Percentiles rank a stretch among this genome's conserved stretches.
Conservation (phyloP, 2,888 invertebrate species). For the Sepiola atlantica region DNA sequence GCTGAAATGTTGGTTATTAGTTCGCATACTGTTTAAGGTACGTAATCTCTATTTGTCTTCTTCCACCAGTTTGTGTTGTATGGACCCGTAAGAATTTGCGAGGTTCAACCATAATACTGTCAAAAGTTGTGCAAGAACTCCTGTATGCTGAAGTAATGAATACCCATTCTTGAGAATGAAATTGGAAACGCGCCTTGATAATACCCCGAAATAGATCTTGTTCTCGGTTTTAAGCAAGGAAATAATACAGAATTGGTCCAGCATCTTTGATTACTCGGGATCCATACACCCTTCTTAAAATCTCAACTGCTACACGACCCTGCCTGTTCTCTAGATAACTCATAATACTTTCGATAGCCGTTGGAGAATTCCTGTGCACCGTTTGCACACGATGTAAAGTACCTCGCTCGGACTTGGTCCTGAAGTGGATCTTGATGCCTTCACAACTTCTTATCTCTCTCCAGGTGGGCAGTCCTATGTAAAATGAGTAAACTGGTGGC, state of each 20-base stretch:
- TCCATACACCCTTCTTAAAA: background rate
- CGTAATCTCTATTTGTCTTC: too few species aligned
- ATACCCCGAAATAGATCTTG: background rate
- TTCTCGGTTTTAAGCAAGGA: background rate
- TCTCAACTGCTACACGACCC: background rate
- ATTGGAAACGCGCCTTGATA: background rate
- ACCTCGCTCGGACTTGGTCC: too few species aligned
- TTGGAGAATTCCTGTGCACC: too few species aligned
- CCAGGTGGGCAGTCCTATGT: background rate
- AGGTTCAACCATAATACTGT: too few species aligned
- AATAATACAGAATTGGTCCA: background rate
- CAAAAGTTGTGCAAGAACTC: background rate
- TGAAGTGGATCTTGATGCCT: background rate
- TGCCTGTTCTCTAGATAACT: background rate
- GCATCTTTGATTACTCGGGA: background rate
- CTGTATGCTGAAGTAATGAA: background rate
- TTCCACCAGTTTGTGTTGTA: too few species aligned
- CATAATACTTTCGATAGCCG: background rate
- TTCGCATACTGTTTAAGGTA: too few species aligned
- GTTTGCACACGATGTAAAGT: too few species aligned
- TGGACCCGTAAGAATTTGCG: too few species aligned
- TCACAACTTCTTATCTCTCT: background rate
- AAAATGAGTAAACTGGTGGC: background rate
- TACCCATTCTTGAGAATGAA: background rate
- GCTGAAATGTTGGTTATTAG: too few species aligned